Evolutionary conservation across 2,113 vertebrate species (phyloP).

Genomic region (human): DNA sequence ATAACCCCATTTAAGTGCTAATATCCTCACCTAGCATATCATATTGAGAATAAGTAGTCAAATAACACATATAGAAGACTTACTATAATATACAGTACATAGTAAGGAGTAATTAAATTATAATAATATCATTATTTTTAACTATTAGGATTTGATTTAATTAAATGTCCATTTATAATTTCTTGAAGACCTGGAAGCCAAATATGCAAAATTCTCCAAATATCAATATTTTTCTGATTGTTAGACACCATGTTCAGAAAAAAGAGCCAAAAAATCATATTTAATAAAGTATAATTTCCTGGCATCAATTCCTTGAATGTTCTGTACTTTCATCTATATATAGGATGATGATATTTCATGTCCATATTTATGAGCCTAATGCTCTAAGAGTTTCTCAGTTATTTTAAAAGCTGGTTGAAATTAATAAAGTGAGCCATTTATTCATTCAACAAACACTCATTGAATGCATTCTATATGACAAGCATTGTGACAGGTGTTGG

Average conservation of each 20-base stretch:
- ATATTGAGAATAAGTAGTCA: background rate
- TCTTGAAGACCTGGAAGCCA: background rate
- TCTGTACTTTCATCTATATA: constrained; percentile 40
- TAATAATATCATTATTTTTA: constrained; percentile 6
- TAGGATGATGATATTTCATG: constrained; percentile 26
- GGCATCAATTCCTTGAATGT: constrained; percentile 42
- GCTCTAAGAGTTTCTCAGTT: background rate
- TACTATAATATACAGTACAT: background rate
- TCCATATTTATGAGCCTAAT: background rate
- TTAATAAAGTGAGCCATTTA: constrained; percentile 41
- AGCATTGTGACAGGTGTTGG: background rate
- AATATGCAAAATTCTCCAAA: constrained; percentile 26
- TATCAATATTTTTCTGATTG: constrained; percentile 33
- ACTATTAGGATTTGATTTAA: background rate
- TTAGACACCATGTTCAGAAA: background rate
- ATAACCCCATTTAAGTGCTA: background rate
- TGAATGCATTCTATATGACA: constrained; percentile 1
- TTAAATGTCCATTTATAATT: background rate
- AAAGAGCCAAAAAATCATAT: background rate
- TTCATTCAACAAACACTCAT: background rate
- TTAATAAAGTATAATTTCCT: constrained; percentile 48
- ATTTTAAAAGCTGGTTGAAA: background rate
- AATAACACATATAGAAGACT: background rate
- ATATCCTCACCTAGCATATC: background rate
- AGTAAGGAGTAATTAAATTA: background rate